Conservation (phyloP, 2,113 vertebrate genomes). For the Petrocephalus microphthalmus region DNA sequence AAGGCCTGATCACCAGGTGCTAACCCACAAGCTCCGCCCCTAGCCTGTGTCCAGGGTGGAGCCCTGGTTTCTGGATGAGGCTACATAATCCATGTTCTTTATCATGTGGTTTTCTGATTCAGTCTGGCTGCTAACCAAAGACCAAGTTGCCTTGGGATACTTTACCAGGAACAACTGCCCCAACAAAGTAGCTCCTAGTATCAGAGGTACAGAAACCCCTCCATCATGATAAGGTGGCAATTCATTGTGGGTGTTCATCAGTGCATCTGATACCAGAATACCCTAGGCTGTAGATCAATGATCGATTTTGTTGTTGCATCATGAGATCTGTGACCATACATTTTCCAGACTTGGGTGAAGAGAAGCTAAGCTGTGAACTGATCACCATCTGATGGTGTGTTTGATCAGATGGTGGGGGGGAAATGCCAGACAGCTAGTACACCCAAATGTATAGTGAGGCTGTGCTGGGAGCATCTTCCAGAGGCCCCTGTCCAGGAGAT, state of each 20-base stretch:
- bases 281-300: background rate
- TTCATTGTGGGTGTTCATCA: too few relatives aligned
- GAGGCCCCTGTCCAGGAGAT: background rate
- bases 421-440: background rate
- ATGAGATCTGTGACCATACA: background rate
- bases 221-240: too few relatives aligned
- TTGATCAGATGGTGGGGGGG: background rate
- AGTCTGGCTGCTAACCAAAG: background rate
- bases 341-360: background rate
- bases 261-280: background rate
- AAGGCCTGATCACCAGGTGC: background rate
- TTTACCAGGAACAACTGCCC: background rate
- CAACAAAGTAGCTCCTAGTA: background rate
- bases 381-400: background rate
- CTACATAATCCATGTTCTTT: background rate
- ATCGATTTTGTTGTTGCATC: background rate
- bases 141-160: background rate
- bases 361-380: background rate
- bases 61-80: background rate
- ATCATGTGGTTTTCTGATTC: background rate
- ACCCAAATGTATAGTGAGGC: background rate
- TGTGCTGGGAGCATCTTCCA: too few relatives aligned
- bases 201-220: background rate
- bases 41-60: background rate
- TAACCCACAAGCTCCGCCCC: background rate